These are phyloP conservation scores for Eubucco bourcierii DNA, from an alignment of 2,113 vertebrate species.

Conservation along the genomic window DNA sequence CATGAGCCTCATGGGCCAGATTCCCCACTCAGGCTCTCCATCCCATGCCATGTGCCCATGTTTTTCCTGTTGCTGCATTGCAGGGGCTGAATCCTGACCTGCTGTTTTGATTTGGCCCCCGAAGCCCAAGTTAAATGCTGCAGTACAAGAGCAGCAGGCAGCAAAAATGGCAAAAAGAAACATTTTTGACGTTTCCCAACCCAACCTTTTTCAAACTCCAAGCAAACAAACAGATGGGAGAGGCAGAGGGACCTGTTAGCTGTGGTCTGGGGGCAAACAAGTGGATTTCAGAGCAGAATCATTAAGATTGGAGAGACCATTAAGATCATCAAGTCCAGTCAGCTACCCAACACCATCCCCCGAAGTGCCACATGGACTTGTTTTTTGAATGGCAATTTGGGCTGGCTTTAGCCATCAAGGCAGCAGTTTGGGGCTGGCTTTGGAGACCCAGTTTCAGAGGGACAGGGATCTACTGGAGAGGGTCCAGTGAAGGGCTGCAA, in stretches of 20 bases:
- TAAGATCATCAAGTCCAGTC: too few relatives aligned
- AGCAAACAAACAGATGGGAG: neutral
- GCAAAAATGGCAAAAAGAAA: neutral
- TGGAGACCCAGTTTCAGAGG: neutral
- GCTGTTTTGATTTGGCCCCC: neutral
- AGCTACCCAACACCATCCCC: too few relatives aligned
- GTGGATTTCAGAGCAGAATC: neutral
- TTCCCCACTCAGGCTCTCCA: fast-evolving
- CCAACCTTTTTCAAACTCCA: neutral
- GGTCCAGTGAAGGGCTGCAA: too few relatives aligned
- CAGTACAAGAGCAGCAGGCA: neutral
- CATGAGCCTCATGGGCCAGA: neutral
- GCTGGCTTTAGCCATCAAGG: neutral
- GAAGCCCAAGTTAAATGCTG: neutral
- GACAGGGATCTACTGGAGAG: too few relatives aligned
- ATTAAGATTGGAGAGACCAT: too few relatives aligned
- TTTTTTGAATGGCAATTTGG: neutral
- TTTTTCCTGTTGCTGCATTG: neutral
- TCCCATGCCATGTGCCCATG: fast-evolving
- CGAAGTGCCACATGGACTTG: too few relatives aligned
- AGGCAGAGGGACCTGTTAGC: neutral
- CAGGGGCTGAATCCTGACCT: neutral
- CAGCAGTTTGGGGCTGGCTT: neutral
- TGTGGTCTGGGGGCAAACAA: neutral
- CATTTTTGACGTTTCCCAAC: neutral